Conservation (phyloP, 2,113 vertebrate genomes). For the Sterrhoptilus dennistouni region DNA sequence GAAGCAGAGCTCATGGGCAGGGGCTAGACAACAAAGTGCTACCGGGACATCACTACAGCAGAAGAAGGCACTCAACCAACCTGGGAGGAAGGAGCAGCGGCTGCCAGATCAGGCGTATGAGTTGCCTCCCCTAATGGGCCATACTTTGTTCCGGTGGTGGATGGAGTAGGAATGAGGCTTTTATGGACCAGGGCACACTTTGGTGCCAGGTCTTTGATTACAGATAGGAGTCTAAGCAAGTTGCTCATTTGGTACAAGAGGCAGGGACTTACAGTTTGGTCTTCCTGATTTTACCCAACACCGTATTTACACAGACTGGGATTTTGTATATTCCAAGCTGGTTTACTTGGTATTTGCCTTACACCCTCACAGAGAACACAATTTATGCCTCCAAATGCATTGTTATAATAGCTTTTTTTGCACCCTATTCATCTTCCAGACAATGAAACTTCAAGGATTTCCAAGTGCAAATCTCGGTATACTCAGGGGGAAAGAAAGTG, state of each 20-base stretch:
- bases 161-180: neutral
- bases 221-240: neutral
- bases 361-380: neutral
- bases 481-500: neutral
- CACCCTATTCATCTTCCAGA: neutral
- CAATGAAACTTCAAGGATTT: slow-evolving; percentile 32
- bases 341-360: neutral
- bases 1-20: accelerated
- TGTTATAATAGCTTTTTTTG: neutral
- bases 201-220: neutral
- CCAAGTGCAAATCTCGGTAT: neutral
- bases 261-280: neutral
- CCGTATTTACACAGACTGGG: neutral
- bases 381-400: neutral
- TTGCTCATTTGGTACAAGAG: neutral
- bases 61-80: neutral
- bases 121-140: neutral
- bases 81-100: neutral
- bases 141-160: accelerated
- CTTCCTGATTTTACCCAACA: neutral
- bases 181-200: neutral
- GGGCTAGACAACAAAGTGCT: neutral
- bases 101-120: neutral
- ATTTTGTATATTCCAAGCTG: neutral
- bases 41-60: neutral